These are phyloP conservation scores for Scatophagus argus DNA, from an alignment of 2,113 vertebrate species.

Conservation along the genomic window DNA sequence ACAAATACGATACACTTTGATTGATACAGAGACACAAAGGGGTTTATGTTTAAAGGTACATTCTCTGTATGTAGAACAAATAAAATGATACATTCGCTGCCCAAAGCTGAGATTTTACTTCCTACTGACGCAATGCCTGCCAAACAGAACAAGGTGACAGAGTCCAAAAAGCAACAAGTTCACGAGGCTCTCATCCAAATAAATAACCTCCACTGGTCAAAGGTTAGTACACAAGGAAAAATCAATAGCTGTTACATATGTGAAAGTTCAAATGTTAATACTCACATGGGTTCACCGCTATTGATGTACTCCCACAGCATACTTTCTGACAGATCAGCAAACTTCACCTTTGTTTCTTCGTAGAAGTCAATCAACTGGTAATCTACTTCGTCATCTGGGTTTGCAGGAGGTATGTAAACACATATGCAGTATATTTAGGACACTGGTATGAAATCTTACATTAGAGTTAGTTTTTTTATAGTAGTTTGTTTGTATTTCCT, in stretches of 20 bases:
- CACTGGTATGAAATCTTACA: neutral
- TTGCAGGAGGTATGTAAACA: neutral
- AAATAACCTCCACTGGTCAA: slow-evolving; percentile 5
- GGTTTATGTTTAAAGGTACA: neutral
- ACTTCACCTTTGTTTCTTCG: slow-evolving; percentile 95
- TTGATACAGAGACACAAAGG: neutral
- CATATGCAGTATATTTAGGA: neutral
- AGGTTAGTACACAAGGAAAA: slow-evolving; percentile 6
- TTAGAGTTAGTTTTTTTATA: neutral
- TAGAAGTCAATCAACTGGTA: slow-evolving; percentile 87
- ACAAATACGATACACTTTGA: neutral
- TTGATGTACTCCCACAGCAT: slow-evolving; percentile 96
- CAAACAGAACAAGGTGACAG: slow-evolving; percentile 56
- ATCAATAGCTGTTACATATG: slow-evolving; percentile 35
- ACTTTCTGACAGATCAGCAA: slow-evolving; percentile 93
- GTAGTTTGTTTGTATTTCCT: too few species aligned
- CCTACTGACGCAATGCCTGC: slow-evolving; percentile 6
- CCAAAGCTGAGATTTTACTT: neutral
- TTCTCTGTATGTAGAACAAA: neutral
- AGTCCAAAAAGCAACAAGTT: slow-evolving; percentile 71
- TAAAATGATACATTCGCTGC: neutral
- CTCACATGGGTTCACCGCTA: slow-evolving; percentile 97
- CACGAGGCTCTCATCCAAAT: slow-evolving; percentile 31
- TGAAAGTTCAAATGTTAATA: slow-evolving; percentile 45
- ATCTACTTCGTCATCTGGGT: slow-evolving; percentile 80